Base-by-base conservation (phyloP, 2,113 vertebrate species). In the Oenanthe melanoleuca region DNA sequence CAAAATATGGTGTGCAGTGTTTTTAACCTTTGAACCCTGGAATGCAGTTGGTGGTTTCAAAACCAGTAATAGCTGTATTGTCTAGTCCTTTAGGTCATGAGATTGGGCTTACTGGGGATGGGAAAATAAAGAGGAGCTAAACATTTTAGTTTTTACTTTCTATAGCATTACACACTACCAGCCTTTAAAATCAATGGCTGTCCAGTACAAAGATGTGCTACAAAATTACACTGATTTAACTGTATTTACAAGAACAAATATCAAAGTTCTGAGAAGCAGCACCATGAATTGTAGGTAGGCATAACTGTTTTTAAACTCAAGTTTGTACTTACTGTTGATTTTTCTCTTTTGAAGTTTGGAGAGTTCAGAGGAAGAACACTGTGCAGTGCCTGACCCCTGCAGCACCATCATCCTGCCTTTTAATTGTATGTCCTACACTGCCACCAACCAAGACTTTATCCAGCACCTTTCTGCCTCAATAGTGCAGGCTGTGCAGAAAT, bases 381-480 rank as follows among this genome's bases (percentile, higher is more conserved):
- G 81, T 96, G 92, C n/a, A 1, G 93, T 96, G 92, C 97, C 94
- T 16, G 97, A 96, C 72, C 96, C 95, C 13, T 86, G 95, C 86
- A 96, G 94, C 83, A 97, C 98, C 38, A 74, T 98, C 80, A 98
- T 98, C 47, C 96, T 99, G 72, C 98, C 99, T 80, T 97, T 98
- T 89, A 98, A 97, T 37, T 98, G 98, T 92, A 96, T 98, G 60
- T 98, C 98, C 75, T 97, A 98, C 96, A 98, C 98, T 64, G 96
- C 96, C 92, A 97, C 97, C 93, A 98, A 98, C 97, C 97, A 98
- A 89, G 98, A 99, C 96, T 99, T 99, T 89, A 96, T 97, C 63
- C 96, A 98, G 65, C 98, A 98, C 93, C 98, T 99, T 81, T 98
- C 98, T 85, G 96, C 97, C 17, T 97, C 89, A 8, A 98, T 99